Evolutionary conservation across 2,797 vertebrate genomes (phyloP).

Genomic region (Ispidina picta): DNA sequence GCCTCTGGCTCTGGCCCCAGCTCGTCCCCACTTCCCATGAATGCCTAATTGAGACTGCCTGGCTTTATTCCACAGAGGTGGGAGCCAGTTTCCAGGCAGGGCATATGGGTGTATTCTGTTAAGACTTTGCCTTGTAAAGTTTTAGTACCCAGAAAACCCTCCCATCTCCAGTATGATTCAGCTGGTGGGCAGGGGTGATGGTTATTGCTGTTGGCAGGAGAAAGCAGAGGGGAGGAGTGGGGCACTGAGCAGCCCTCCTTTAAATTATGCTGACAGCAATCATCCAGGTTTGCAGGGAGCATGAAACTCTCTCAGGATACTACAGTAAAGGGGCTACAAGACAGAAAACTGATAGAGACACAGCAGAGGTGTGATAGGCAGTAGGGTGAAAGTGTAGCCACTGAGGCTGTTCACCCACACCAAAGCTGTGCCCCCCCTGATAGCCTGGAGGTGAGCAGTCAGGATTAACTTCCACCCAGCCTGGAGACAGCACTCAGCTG

Average conservation of each 20-base stretch:
- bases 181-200: background rate
- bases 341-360: accelerated
- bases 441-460: background rate
- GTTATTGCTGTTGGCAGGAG: background rate
- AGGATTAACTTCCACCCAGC: background rate
- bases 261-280: background rate
- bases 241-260: background rate
- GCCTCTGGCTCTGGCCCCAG: slow-evolving; percentile 14
- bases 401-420: background rate
- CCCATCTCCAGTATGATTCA: slow-evolving; percentile 20
- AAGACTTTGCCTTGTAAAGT: slow-evolving; percentile 33
- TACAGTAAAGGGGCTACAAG: background rate
- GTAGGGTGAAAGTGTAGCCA: background rate
- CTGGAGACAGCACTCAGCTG: background rate
- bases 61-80: slow-evolving; percentile 16
- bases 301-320: background rate
- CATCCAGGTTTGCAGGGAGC: background rate
- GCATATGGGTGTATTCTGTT: slow-evolving; percentile 39
- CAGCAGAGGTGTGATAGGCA: background rate
- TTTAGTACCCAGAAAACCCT: slow-evolving; percentile 39
- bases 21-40: slow-evolving; percentile 49
- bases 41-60: slow-evolving; percentile 49
- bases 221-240: background rate
- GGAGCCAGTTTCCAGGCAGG: slow-evolving; percentile 60
- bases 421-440: background rate